Conservation (phyloP, 2,888 invertebrate genomes). For the Aspidapion aeneum region DNA sequence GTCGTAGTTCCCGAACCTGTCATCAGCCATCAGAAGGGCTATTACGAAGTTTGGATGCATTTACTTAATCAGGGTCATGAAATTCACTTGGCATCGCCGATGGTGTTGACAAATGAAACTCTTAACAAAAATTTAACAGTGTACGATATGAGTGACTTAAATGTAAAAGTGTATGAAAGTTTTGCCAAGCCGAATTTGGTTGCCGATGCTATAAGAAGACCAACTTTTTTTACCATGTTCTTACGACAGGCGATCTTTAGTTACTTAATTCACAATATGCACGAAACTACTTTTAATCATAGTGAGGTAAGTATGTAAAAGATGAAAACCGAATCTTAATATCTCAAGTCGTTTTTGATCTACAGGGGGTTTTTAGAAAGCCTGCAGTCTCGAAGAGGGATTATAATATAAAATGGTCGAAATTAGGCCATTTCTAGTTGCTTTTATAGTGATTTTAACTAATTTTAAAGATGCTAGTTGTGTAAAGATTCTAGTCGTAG, state of each 20-base stretch:
- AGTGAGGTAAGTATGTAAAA: constrained; percentile 3
- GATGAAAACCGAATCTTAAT: too few relatives aligned
- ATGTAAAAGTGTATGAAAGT: background rate
- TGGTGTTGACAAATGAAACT: constrained; percentile 43
- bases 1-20: constrained; percentile 47
- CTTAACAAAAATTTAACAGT: constrained; percentile 44
- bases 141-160: constrained; percentile 35
- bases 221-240: constrained; percentile 14
- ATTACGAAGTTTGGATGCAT: constrained; percentile 47
- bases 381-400: too few relatives aligned
- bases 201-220: constrained; percentile 9
- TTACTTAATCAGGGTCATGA: constrained; percentile 50
- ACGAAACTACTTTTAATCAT: constrained; percentile 12
- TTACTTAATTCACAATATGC: background rate
- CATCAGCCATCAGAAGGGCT: constrained; percentile 51
- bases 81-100: constrained; percentile 47
- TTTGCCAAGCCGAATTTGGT: background rate
- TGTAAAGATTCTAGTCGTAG: constrained; percentile 47
- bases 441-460: too few relatives aligned
- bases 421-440: too few relatives aligned
- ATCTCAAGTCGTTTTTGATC: too few relatives aligned
- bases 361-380: too few relatives aligned
- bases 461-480: constrained; percentile 7
- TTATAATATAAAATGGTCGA: too few relatives aligned
- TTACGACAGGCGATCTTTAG: constrained; percentile 8